These are phyloP conservation scores for Oxytorus armatus DNA, from an alignment of 2,888 invertebrate species.

Conservation along the genomic window DNA sequence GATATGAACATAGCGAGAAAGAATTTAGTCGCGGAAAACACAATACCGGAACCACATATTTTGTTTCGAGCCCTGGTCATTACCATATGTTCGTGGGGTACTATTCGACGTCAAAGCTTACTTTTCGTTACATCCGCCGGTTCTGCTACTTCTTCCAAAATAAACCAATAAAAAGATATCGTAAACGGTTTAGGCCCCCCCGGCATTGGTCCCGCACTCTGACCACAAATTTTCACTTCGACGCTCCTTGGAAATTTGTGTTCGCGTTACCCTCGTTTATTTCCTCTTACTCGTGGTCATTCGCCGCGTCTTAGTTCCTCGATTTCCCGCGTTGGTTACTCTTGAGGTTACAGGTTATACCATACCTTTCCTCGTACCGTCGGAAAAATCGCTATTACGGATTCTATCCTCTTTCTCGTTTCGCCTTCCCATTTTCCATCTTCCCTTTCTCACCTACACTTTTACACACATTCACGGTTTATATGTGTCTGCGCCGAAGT, in stretches of 20 bases:
- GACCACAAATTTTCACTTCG: constrained; percentile 81
- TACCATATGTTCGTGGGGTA: too few species aligned
- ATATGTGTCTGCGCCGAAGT: constrained; percentile 5
- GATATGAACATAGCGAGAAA: too few species aligned
- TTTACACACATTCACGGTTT: constrained; percentile 33
- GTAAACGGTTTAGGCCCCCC: constrained; percentile 79
- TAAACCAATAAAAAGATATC: constrained; percentile 69
- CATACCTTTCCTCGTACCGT: constrained; percentile 35
- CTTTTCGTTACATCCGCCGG: neutral
- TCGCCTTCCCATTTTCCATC: neutral
- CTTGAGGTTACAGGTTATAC: too few species aligned
- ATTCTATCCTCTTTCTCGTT: too few species aligned
- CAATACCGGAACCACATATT: too few species aligned
- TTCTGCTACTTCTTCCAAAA: constrained; percentile 7
- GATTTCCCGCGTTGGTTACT: neutral
- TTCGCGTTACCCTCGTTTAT: constrained; percentile 17
- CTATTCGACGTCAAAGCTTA: too few species aligned
- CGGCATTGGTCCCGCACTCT: constrained; percentile 72
- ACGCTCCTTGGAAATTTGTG: constrained; percentile 58
- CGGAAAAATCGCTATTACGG: too few species aligned
- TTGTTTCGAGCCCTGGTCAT: too few species aligned
- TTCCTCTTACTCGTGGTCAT: constrained; percentile 5
- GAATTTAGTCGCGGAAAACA: too few species aligned
- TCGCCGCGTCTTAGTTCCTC: constrained; percentile 12
- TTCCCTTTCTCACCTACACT: neutral